Evolutionary conservation across 1,140 invertebrate genomes (phyloP).

Genomic region (Bombus difficillimus): DNA sequence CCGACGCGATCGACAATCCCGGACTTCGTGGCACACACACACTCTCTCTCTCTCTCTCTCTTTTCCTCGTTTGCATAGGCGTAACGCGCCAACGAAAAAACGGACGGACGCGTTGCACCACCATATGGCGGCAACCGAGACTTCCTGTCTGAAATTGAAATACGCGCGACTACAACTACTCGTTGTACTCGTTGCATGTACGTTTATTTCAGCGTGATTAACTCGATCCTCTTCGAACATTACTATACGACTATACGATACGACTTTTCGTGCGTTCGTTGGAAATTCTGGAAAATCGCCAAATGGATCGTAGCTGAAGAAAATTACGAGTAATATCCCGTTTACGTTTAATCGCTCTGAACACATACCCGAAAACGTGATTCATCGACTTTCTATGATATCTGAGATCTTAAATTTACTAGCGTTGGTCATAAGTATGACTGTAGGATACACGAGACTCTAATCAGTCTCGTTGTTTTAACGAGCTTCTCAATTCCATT

Average conservation of each 20-base stretch:
- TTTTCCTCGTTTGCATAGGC: constrained; percentile 66
- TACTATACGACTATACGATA: background rate
- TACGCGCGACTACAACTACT: background rate
- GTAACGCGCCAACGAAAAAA: constrained; percentile 8
- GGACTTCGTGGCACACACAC: constrained; percentile 46
- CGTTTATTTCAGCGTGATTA: constrained; percentile 40
- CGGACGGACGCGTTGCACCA: constrained; percentile 24
- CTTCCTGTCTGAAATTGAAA: constrained; percentile 46
- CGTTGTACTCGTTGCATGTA: background rate
- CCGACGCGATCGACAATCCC: constrained; percentile 64
- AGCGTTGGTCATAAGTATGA: background rate
- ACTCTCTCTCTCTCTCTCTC: background rate
- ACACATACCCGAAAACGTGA: too few relatives aligned
- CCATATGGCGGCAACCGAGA: constrained; percentile 56
- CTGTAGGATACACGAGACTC: too few relatives aligned
- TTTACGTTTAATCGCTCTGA: too few relatives aligned
- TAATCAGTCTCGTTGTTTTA: background rate
- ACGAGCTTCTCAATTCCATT: background rate
- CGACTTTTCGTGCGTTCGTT: background rate
- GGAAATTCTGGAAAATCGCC: background rate
- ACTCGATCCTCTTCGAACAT: background rate
- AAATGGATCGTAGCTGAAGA: too few relatives aligned
- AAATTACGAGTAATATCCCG: background rate
- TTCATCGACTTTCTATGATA: too few relatives aligned
- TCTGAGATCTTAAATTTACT: too few relatives aligned